These are phyloP conservation scores for Pheosia tremula DNA, from an alignment of 2,888 invertebrate species.

Conservation along the genomic window DNA sequence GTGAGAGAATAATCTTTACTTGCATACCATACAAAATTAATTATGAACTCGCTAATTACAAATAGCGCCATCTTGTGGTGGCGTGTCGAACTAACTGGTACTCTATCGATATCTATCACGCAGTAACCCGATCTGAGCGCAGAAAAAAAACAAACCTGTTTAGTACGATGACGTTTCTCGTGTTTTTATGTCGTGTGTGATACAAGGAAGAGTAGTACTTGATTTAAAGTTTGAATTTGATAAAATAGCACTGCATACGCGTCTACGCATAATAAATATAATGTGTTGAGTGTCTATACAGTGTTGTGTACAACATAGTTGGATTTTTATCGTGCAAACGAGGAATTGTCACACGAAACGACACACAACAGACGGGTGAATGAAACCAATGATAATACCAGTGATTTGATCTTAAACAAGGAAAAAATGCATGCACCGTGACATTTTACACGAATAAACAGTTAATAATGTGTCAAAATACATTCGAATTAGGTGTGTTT, in stretches of 20 bases:
- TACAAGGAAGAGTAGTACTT: conserved; percentile 34
- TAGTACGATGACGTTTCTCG: conserved; percentile 70
- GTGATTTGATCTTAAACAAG: conserved; percentile 60
- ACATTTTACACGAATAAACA: conserved; percentile 42
- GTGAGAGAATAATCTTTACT: conserved; percentile 36
- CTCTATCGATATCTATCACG: conserved; percentile 59
- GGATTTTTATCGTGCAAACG: background rate
- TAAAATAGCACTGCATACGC: conserved; percentile 4
- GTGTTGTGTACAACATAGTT: background rate
- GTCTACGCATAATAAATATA: background rate
- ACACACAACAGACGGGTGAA: conserved; percentile 38
- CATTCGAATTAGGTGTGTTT: conserved; percentile 26
- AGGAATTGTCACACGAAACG: conserved; percentile 25
- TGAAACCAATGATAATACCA: conserved; percentile 44
- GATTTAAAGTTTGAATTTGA: conserved; percentile 36
- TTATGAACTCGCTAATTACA: conserved; percentile 23
- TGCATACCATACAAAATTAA: conserved; percentile 43
- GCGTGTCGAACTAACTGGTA: conserved; percentile 39
- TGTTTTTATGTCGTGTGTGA: conserved; percentile 73
- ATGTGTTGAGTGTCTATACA: background rate
- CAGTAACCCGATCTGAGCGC: conserved; percentile 49
- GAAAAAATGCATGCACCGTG: conserved; percentile 64
- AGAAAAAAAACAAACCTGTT: conserved; percentile 75
- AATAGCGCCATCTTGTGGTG: conserved; percentile 58
- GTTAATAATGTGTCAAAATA: conserved; percentile 41